Evolutionary conservation across 2,113 vertebrate species (phyloP).

Genomic region (Boleophthalmus pectinirostris): DNA sequence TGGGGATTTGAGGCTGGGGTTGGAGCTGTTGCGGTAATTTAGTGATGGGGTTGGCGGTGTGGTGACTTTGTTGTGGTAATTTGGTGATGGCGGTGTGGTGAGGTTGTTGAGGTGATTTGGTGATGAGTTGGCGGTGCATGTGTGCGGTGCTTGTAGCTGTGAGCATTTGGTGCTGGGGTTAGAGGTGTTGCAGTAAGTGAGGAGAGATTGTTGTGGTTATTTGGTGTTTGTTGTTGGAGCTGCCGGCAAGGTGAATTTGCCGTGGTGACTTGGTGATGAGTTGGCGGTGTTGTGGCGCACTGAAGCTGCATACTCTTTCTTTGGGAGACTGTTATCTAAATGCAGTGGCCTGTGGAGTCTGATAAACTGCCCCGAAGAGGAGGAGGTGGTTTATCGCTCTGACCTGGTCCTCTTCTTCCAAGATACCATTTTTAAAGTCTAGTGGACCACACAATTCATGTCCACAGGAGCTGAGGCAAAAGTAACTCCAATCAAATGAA

Average conservation of each 20-base stretch:
- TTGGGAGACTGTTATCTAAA: neutral
- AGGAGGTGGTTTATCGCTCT: neutral
- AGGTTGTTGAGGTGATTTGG: too few species aligned
- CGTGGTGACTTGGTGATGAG: neutral
- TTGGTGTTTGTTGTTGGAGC: neutral
- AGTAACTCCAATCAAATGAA: neutral
- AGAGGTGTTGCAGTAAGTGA: too few species aligned
- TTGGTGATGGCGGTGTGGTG: too few species aligned
- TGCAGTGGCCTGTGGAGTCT: neutral
- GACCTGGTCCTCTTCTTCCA: neutral
- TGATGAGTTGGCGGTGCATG: too few species aligned
- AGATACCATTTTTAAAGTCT: neutral
- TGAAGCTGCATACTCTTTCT: neutral
- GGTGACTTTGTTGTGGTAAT: too few species aligned
- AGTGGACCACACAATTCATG: neutral
- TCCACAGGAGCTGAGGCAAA: neutral
- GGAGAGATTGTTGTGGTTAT: neutral
- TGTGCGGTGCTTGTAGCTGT: too few species aligned
- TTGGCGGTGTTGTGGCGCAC: neutral
- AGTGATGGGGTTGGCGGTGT: too few species aligned
- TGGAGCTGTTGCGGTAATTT: too few species aligned
- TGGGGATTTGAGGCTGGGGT: too few species aligned
- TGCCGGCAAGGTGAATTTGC: too few species aligned
- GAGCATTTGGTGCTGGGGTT: too few species aligned
- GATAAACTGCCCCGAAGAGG: slow-evolving; percentile 1